A percentile compares a stretch with the other conserved stretches of the same genome.
phyloP scores from a whole-genome alignment of 2,113 vertebrate genomes.

The Engystomops pustulosus region DNA sequence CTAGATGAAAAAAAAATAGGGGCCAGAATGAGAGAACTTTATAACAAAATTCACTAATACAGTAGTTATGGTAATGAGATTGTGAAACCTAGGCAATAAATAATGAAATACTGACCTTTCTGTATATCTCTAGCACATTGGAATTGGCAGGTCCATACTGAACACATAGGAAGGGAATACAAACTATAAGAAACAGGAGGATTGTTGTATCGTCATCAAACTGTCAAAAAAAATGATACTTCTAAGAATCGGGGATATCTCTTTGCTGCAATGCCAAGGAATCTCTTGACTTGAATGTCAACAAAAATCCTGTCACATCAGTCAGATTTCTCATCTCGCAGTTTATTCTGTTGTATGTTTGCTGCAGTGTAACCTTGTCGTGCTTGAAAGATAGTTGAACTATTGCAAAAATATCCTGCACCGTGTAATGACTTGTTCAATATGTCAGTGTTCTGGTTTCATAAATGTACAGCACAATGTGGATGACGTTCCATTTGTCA shows the following conservation, averaged over 20 bases:
- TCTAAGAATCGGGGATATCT: conserved; percentile 20
- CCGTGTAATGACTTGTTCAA: conserved; percentile 52
- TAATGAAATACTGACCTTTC: conserved; percentile 34
- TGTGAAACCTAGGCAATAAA: background rate
- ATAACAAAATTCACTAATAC: background rate
- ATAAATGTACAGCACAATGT: conserved; percentile 47
- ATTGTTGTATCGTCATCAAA: conserved; percentile 39
- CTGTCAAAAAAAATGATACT: conserved; percentile 42
- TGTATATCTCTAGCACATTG: background rate
- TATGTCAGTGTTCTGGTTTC: conserved; percentile 51
- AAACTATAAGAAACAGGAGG: conserved; percentile 14
- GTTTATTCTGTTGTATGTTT: conserved; percentile 53
- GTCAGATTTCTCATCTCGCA: conserved; percentile 46
- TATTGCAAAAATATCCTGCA: conserved; percentile 53
- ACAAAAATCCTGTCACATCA: conserved; percentile 48
- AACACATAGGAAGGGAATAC: conserved; percentile 5
- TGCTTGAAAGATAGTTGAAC: conserved; percentile 56
- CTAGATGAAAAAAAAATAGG: background rate
- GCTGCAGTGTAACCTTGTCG: conserved; percentile 50
- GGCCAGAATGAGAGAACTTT: no score
- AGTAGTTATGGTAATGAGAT: background rate
- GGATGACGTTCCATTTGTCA: conserved; percentile 48
- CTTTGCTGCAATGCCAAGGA: conserved; percentile 10
- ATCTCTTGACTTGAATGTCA: conserved; percentile 55
- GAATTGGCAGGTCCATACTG: conserved; percentile 4